Base-by-base conservation (phyloP, 2,888 invertebrate species). In the Nasonovia ribisnigri region DNA sequence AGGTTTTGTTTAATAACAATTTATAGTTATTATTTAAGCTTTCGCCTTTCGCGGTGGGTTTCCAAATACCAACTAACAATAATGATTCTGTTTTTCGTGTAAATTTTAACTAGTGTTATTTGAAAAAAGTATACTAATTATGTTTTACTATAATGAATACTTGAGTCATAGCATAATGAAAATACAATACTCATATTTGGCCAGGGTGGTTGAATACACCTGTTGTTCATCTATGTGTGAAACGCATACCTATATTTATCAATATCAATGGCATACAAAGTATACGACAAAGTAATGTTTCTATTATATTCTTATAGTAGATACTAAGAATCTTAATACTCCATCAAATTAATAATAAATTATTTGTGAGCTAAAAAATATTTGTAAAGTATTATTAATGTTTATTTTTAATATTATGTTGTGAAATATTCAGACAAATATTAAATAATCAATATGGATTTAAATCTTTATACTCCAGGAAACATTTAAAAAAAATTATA, bases 51-150 rank as follows among this genome's bases (percentile, higher is more conserved):
- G 5, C 29, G 36, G 16, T 67, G 36, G 48, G 88, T 51, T 87
- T 87, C 5, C 36, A 86, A 91, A 57, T 84, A 54, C 29, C 6
- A 42, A 92, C 67, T 48, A 88, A 48, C 36, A 92, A 87, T 88
- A 87, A 20, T 29, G 20, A 87, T 29, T 43, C 42, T 11, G 1
- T 29, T 48, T 88, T 51, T 36, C 67, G 11, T 92, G 42, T 48
- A 87, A 87, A 84, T 91, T 91, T 57, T n/a, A 91, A 57, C 46
- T 86, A 60, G 46, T 26, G 29, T 91, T 36, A 87, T 88, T 51
- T 67, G 20, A 16, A 88, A 88, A 92, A 42, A 48, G 20, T 92
- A 91, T 60, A 42, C 16, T 92, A 87, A 92, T 67, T 88, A 92
- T 87, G 42, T 42, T 60, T 87, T 67, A 87, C 57, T 92, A 67